phyloP scores from a whole-genome alignment of 2,888 invertebrate genomes.

The Choristoneura rosaceana region DNA sequence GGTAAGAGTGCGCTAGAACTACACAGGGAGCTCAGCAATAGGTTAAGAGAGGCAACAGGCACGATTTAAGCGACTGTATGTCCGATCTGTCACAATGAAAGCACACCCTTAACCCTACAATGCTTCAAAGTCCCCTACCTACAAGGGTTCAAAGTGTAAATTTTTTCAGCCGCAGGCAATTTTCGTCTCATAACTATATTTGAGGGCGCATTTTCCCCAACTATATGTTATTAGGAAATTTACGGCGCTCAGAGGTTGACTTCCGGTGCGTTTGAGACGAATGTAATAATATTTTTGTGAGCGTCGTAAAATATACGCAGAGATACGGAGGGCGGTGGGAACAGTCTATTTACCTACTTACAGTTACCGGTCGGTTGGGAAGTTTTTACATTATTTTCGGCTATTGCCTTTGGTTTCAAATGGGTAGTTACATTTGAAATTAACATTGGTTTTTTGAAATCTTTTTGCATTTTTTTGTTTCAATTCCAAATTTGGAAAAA shows the following conservation, averaged over 20 bases:
- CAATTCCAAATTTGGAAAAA: too few species aligned
- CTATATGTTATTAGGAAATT: constrained; percentile 37
- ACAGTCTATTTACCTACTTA: constrained; percentile 19
- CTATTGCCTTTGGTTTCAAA: too few species aligned
- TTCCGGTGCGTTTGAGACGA: constrained; percentile 20
- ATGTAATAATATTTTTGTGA: constrained; percentile 40
- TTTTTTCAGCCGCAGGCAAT: constrained; percentile 6
- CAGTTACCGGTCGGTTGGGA: neutral
- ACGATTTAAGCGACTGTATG: too few species aligned
- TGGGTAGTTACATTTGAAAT: too few species aligned
- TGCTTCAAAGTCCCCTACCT: neutral
- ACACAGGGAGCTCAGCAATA: too few species aligned
- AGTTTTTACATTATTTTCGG: too few species aligned
- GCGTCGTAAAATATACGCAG: constrained; percentile 29
- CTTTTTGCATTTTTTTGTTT: too few species aligned
- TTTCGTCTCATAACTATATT: constrained; percentile 14
- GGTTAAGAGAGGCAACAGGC: too few species aligned
- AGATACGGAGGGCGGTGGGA: constrained; percentile 1
- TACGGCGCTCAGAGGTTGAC: constrained; percentile 12
- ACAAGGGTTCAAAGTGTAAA: constrained; percentile 2
- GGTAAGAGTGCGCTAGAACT: too few species aligned
- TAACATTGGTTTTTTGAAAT: too few species aligned
- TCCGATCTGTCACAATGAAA: too few species aligned
- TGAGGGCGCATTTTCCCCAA: constrained; percentile 20
- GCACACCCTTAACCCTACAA: neutral